These are phyloP conservation scores for Lepas anatifera DNA, from an alignment of 2,888 invertebrate species.

Conservation along the genomic window DNA sequence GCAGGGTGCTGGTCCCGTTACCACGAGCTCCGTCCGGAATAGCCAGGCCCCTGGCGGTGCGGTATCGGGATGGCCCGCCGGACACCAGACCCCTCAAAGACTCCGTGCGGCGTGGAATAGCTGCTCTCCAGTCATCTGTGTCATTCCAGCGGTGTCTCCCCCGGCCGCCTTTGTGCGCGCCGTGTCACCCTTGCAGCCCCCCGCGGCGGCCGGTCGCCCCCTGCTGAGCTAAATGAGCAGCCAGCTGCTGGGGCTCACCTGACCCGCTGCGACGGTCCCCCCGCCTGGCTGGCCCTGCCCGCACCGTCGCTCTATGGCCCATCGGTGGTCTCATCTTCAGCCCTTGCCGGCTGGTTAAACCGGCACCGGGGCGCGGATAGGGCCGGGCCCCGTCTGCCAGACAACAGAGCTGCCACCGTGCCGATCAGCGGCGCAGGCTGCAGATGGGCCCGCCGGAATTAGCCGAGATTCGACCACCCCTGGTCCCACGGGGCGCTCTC, in stretches of 20 bases:
- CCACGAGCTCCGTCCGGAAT: too few relatives aligned
- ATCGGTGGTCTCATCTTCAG: not conserved
- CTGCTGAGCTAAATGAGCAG: not conserved
- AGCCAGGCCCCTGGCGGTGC: not conserved
- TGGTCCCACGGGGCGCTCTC: not conserved
- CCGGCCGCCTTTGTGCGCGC: not conserved
- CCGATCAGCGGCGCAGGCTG: too few relatives aligned
- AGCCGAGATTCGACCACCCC: not conserved
- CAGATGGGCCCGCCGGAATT: not conserved
- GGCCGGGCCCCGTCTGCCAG: too few relatives aligned
- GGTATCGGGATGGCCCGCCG: too few relatives aligned
- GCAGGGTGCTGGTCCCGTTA: not conserved
- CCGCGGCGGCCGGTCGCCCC: not conserved
- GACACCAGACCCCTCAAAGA: too few relatives aligned
- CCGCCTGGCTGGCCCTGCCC: not conserved
- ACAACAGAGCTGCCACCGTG: too few relatives aligned
- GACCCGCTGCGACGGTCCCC: not conserved
- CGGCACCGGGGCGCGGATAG: too few relatives aligned
- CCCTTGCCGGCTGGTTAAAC: not conserved
- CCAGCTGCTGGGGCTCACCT: not conserved
- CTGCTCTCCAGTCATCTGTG: conserved; percentile 4
- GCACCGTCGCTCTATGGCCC: not conserved
- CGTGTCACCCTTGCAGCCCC: not conserved
- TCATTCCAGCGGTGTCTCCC: not conserved
- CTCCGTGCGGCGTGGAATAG: not conserved